These are phyloP conservation scores for Escarpia spicata DNA, from an alignment of 2,888 invertebrate species.

Conservation along the genomic window DNA sequence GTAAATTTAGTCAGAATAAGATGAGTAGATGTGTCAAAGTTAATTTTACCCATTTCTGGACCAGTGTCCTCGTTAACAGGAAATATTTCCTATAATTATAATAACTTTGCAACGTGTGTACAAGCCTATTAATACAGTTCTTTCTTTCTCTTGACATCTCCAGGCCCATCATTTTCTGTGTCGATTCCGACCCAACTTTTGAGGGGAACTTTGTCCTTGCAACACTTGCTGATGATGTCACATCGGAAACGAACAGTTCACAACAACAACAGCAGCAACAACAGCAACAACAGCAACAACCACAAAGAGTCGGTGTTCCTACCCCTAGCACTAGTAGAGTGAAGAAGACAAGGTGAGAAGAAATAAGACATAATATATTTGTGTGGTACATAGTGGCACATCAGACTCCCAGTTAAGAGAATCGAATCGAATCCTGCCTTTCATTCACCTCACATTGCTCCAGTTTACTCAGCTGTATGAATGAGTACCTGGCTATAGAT, in stretches of 20 bases:
- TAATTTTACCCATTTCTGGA: no score
- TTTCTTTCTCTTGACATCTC: not conserved
- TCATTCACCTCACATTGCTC: no score
- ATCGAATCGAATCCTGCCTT: no score
- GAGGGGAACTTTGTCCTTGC: conserved; percentile 85
- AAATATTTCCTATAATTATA: no score
- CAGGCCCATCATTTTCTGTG: conserved; percentile 79
- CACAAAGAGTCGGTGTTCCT: not conserved
- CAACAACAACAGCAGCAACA: not conserved
- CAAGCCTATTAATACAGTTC: not conserved
- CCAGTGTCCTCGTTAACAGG: no score
- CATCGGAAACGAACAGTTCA: not conserved
- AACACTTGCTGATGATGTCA: conserved; percentile 72
- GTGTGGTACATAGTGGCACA: not conserved
- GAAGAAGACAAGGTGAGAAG: conserved; percentile 7
- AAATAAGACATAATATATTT: not conserved
- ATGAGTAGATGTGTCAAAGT: no score
- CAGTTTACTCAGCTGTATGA: no score
- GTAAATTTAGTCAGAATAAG: no score
- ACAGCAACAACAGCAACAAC: conserved; percentile 18
- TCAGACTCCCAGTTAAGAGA: no score
- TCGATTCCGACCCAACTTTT: conserved; percentile 79
- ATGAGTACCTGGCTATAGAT: no score
- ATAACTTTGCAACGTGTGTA: no score
- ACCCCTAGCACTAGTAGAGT: not conserved